phyloP scores from a whole-genome alignment of 2,113 vertebrate genomes.

The Leucoraja erinaceus region DNA sequence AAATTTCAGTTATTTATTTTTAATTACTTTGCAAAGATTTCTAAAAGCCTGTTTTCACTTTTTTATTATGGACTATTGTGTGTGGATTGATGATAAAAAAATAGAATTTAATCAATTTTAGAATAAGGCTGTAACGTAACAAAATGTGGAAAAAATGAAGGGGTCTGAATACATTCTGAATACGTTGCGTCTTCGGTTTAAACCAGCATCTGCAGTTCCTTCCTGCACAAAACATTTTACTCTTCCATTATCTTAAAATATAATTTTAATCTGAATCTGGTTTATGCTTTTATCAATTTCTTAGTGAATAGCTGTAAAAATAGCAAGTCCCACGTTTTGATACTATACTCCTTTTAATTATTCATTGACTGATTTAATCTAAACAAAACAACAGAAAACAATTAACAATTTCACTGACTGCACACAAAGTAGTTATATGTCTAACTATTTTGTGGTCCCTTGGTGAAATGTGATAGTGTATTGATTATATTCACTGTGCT shows the following conservation, averaged over 20 bases:
- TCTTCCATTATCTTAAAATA: background rate
- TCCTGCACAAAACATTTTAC: background rate
- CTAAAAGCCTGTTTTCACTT: too few relatives aligned
- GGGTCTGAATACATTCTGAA: too few relatives aligned
- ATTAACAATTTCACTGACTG: conserved; percentile 11
- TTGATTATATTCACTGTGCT: background rate
- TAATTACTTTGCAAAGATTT: too few relatives aligned
- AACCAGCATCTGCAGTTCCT: too few relatives aligned
- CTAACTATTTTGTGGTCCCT: conserved; percentile 5
- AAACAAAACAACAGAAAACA: conserved; percentile 6
- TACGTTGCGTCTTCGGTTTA: too few relatives aligned
- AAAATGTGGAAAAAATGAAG: too few relatives aligned
- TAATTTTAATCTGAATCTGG: background rate
- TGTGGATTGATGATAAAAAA: too few relatives aligned
- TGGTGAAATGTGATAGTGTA: conserved; percentile 11
- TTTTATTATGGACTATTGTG: too few relatives aligned
- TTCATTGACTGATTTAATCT: conserved; percentile 30
- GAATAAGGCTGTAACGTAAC: too few relatives aligned
- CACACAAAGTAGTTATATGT: conserved; percentile 25
- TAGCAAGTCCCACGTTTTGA: background rate
- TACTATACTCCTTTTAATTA: background rate
- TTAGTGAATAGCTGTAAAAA: background rate
- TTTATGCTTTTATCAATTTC: background rate
- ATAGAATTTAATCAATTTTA: too few relatives aligned
- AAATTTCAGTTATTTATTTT: too few relatives aligned